Percentiles rank a stretch among this genome's conserved stretches.
Evolutionary conservation across 30 jellyfish, hydroid and myxozoan species (phyloP).

Genomic region (Turritopsis dohrnii): DNA sequence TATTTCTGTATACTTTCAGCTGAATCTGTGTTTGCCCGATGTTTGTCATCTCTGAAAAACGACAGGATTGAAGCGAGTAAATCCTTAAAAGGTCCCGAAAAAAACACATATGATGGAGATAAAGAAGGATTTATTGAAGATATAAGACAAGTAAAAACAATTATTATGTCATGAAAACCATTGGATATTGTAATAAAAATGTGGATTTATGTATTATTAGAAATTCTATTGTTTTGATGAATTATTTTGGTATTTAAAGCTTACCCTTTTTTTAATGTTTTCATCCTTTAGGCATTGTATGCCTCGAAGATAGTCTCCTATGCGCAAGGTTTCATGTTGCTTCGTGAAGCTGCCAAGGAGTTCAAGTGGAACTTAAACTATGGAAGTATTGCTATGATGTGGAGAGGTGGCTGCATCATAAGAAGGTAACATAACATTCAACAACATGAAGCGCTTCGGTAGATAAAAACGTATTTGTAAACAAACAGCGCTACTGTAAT

Average conservation of each 20-base stretch:
- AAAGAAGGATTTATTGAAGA: slow-evolving; percentile 84
- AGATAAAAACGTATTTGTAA: too few species aligned
- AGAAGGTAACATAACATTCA: too few species aligned
- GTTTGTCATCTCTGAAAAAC: slow-evolving; percentile 83
- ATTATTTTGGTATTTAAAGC: too few species aligned
- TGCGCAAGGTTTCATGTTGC: slow-evolving; percentile 98
- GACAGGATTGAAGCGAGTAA: slow-evolving; percentile 85
- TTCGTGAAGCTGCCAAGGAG: slow-evolving; percentile 93
- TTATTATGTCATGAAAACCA: background rate
- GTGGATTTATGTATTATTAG: too few species aligned
- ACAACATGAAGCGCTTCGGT: too few species aligned
- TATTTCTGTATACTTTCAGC: slow-evolving; percentile 37
- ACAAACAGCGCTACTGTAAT: too few species aligned
- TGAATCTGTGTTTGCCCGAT: slow-evolving; percentile 97
- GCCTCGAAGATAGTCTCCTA: slow-evolving; percentile 98
- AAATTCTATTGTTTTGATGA: too few species aligned
- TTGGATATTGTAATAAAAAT: too few species aligned
- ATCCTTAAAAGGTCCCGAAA: slow-evolving; percentile 65
- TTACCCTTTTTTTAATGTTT: too few species aligned
- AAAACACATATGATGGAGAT: slow-evolving; percentile 53
- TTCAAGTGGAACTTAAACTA: slow-evolving; percentile 86
- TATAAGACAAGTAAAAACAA: slow-evolving; percentile 59
- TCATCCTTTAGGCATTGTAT: slow-evolving; percentile 70
- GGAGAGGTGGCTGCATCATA: slow-evolving; percentile 99
- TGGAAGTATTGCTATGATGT: slow-evolving; percentile 97